Conservation (phyloP, 2,888 invertebrate genomes). For the Agriopis aurantiaria region DNA sequence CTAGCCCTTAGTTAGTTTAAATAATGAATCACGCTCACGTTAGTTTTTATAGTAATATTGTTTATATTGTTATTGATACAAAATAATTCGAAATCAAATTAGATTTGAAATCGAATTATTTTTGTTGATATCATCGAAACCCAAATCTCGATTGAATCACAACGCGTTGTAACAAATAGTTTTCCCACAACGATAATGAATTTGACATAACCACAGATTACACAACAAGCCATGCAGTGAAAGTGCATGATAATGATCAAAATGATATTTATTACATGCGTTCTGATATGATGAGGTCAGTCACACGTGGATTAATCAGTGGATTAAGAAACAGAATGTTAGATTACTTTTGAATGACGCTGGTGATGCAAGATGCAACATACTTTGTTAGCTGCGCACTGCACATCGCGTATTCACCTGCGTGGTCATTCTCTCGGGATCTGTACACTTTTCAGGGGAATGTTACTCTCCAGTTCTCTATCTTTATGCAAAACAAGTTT, state of each 20-base stretch:
- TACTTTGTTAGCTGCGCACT: not conserved
- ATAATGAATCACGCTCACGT: too few relatives aligned
- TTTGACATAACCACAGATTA: constrained; percentile 27
- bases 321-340: constrained; percentile 8
- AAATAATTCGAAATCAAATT: too few relatives aligned
- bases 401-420: not conserved
- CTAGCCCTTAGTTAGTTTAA: too few relatives aligned
- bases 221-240: constrained; percentile 26
- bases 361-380: constrained; percentile 18
- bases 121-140: too few relatives aligned
- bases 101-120: too few relatives aligned
- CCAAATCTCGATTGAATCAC: constrained; percentile 1
- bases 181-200: constrained; percentile 22
- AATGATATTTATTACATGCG: constrained; percentile 19
- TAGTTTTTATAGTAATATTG: too few relatives aligned
- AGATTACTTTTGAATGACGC: constrained; percentile 12
- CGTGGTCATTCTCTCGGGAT: too few relatives aligned
- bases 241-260: constrained; percentile 30
- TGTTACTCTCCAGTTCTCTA: too few relatives aligned
- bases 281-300: constrained; percentile 23
- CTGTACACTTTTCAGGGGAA: too few relatives aligned
- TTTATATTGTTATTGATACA: too few relatives aligned
- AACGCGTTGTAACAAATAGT: constrained; percentile 26
- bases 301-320: constrained; percentile 3
- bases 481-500: too few relatives aligned